Evolutionary conservation across 2,113 vertebrate genomes (phyloP), one percentile per base, ranked within the genome.

Genomic region (Epinephelus cyanopodus): DNA sequence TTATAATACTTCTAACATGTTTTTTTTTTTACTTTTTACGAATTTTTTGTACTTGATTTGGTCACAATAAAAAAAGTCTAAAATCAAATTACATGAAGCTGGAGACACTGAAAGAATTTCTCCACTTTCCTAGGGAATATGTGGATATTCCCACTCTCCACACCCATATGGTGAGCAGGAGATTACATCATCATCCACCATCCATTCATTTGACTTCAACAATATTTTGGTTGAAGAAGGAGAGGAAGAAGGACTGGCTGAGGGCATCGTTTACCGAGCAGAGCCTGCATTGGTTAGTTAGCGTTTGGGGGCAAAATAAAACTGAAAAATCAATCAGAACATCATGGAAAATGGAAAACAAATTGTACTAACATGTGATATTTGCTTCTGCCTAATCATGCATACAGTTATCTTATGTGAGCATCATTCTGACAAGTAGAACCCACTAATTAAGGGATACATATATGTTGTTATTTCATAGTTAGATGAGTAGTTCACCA

Each of bases 221-320:
- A 92, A 86, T 93, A 95, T 96, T 92, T 94, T 95, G 92, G 90
- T 95, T 90, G 93, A 87, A 89, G 92, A 91, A 86, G 89, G 85
- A 87, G 94, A 96, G 95, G 96, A 96, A 89, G 95, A 95, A 91
- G 96, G 94, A 91, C 95, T 94, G 91, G 79, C 93, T 90, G 97
- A 96, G 95, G 93, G 94, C 94, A 93, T 95, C 92, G 91, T 98
- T 93, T 98, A 97, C 95, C 96, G 90, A 94, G 97, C 97, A 94
- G 96, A 98, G 92, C 96, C 97, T 89, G 97, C 97, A 96, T 94
- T 98, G 97, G 97, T 98, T 95, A 98, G 93, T 94, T 94, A 92
- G 92, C 73, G 79, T 87, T 69, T 82, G 74, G 82, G 74, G 42
- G 11, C 12, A 45, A 45, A 17, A 68, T 6, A 67, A 66, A 74